Evolutionary conservation across 2,113 vertebrate species (phyloP).

Genomic region (Trichomycterus rosablanca): DNA sequence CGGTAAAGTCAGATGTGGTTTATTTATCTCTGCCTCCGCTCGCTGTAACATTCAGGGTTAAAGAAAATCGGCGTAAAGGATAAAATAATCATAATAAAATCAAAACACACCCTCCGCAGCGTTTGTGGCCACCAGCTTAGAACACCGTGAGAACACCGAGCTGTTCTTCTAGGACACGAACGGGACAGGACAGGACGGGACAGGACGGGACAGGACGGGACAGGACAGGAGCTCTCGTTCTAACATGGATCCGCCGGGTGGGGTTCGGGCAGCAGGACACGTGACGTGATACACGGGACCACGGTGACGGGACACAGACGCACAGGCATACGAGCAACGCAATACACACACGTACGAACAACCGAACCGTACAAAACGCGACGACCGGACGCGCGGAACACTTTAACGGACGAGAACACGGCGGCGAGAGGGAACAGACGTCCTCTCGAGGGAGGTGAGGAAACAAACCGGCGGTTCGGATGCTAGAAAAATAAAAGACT

Average conservation of each 20-base stretch:
- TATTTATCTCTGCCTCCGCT: no score
- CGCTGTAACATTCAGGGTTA: neutral
- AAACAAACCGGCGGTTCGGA: conserved; percentile 31
- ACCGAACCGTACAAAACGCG: no score
- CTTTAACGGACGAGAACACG: conserved; percentile 62
- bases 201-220: conserved; percentile 50
- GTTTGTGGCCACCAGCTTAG: neutral
- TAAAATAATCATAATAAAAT: neutral
- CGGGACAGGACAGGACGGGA: conserved; percentile 51
- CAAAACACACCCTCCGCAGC: neutral
- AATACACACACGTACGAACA: conserved; percentile 43
- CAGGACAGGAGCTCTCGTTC: no score
- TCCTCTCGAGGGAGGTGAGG: neutral
- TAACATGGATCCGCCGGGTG: conserved; percentile 30
- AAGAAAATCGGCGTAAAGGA: neutral
- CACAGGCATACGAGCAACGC: conserved; percentile 38
- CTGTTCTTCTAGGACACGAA: conserved; percentile 61
- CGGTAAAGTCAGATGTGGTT: no score
- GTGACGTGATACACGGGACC: conserved; percentile 57
- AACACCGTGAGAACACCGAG: conserved; percentile 22
- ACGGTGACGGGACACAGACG: conserved; percentile 54
- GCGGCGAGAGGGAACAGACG: conserved; percentile 58
- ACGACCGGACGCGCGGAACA: conserved; percentile 57
- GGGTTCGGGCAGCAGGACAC: conserved; percentile 16
- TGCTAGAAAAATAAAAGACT: conserved; percentile 60